Evolutionary conservation across 2,797 vertebrate genomes (phyloP).

Genomic region (Neosalanx taihuensis): DNA sequence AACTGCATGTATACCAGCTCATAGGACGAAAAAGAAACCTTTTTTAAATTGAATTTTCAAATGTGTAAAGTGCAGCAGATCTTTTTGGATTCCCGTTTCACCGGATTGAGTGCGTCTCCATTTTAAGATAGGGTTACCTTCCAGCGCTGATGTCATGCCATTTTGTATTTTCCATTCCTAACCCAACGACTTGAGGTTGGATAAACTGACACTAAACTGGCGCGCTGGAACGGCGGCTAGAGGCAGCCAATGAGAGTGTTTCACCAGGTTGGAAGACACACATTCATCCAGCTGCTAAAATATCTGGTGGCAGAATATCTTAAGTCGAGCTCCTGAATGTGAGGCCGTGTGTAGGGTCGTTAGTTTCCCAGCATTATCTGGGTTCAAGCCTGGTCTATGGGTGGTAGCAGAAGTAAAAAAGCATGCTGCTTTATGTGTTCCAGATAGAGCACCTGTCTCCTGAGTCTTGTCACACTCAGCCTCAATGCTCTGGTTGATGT

Average conservation of each 20-base stretch:
- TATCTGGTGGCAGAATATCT: not conserved
- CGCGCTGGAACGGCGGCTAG: not conserved
- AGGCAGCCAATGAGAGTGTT: too few relatives aligned
- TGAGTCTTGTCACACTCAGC: conserved; percentile 80
- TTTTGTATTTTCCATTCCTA: not conserved
- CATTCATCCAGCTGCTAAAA: not conserved
- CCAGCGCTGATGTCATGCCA: not conserved
- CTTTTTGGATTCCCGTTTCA: too few relatives aligned
- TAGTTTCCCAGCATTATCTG: not conserved
- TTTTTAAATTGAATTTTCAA: not conserved
- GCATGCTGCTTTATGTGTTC: too few relatives aligned
- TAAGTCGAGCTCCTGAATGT: not conserved
- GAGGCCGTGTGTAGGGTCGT: not conserved
- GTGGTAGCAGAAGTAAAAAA: too few relatives aligned
- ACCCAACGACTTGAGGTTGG: not conserved
- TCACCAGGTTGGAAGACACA: too few relatives aligned
- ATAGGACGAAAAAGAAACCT: too few relatives aligned
- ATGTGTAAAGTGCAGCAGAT: not conserved
- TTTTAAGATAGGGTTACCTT: not conserved
- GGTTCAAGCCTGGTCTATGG: too few relatives aligned
- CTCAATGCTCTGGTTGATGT: conserved; percentile 79
- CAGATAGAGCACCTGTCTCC: conserved; percentile 76
- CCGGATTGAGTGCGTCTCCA: not conserved
- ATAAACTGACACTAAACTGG: not conserved
- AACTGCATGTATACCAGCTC: too few relatives aligned